Conservation (phyloP, 2,888 invertebrate genomes). For the Ditylenchus weischeri region DNA sequence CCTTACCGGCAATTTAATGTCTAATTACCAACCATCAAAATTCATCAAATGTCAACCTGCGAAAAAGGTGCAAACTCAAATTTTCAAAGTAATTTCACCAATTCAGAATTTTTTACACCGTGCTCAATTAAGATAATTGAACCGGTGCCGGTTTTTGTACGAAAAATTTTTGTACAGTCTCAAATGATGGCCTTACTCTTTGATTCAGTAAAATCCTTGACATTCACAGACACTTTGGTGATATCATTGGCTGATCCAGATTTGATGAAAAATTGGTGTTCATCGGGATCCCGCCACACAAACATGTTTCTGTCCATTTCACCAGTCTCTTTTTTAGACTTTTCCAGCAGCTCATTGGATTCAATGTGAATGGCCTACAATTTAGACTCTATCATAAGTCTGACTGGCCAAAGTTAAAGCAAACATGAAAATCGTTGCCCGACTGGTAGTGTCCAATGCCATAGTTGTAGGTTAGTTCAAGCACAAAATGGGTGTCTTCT, state of each 20-base stretch:
- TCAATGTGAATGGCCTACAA: slow-evolving; percentile 74
- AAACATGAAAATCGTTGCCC: slow-evolving; percentile 78
- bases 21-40: no score
- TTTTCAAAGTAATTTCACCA: no score
- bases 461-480: slow-evolving; percentile 96
- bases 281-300: slow-evolving; percentile 80
- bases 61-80: no score
- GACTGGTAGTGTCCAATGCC: slow-evolving; percentile 79
- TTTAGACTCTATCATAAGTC: neutral
- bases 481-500: slow-evolving; percentile 87
- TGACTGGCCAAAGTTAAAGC: neutral
- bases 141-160: no score
- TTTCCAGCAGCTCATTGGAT: slow-evolving; percentile 62
- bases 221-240: slow-evolving; percentile 73
- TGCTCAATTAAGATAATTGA: no score
- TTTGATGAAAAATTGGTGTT: slow-evolving; percentile 79
- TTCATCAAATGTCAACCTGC: no score
- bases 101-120: no score
- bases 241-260: slow-evolving; percentile 69
- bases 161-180: no score
- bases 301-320: slow-evolving; percentile 48
- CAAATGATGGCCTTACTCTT: slow-evolving; percentile 60
- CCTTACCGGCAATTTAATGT: no score
- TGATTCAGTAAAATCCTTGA: slow-evolving; percentile 74
- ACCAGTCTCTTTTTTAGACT: slow-evolving; percentile 22